These are phyloP conservation scores for Amniataba percoides DNA, from an alignment of 2,797 vertebrate species.

Conservation along the genomic window DNA sequence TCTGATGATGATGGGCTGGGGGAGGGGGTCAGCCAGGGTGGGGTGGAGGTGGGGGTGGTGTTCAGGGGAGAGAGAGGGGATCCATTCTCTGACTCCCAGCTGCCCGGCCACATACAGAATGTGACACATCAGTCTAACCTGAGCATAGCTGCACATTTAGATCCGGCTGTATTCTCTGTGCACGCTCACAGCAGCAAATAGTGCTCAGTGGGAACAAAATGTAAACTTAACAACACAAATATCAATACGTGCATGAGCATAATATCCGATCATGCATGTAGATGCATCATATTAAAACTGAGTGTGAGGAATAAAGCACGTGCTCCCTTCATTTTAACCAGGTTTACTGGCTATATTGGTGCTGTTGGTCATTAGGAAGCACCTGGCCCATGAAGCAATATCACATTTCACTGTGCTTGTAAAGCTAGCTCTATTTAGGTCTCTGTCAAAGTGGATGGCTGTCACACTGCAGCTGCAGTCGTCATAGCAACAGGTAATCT, in stretches of 20 bases:
- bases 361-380: slow-evolving; percentile 51
- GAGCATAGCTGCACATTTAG: not conserved
- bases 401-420: slow-evolving; percentile 69
- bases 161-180: not conserved
- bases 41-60: slow-evolving; percentile 34
- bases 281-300: not conserved
- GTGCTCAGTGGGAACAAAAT: not conserved
- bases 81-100: slow-evolving; percentile 72
- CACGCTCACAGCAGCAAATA: not conserved
- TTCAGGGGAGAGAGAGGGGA: not conserved
- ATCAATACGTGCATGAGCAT: not conserved
- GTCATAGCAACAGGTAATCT: slow-evolving; percentile 86
- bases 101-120: slow-evolving; percentile 60
- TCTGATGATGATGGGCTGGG: slow-evolving; percentile 70
- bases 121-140: slow-evolving; percentile 57
- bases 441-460: slow-evolving; percentile 71
- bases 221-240: not conserved
- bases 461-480: slow-evolving; percentile 86
- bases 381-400: slow-evolving; percentile 65
- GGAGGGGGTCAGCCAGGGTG: slow-evolving; percentile 38
- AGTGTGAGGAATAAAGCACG: slow-evolving; percentile 12
- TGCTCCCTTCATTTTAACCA: slow-evolving; percentile 10
- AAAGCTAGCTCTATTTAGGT: slow-evolving; percentile 59
- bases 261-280: not conserved
- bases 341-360: slow-evolving; percentile 17